Evolutionary conservation across 1,140 invertebrate genomes (phyloP).

Genomic region (Steinernema feltiae): DNA sequence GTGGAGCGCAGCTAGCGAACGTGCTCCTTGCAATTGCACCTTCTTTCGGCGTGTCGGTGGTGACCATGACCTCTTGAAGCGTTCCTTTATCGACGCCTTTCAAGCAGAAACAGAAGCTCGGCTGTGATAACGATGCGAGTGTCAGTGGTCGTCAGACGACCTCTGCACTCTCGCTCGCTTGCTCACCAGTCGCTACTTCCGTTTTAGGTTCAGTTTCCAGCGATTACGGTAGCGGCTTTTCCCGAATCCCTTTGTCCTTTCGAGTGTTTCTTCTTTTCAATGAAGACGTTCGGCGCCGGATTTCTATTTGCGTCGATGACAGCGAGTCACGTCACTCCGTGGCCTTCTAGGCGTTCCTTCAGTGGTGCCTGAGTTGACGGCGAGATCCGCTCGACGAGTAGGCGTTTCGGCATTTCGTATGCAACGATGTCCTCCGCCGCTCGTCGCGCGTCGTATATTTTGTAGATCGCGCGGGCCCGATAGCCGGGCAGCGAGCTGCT

Average conservation of each 20-base stretch:
- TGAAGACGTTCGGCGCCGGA: background rate
- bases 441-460: background rate
- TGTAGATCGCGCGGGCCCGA: background rate
- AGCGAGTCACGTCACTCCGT: background rate
- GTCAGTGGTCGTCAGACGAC: no score
- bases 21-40: background rate
- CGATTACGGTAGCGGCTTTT: no score
- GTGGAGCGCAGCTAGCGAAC: background rate
- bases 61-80: background rate
- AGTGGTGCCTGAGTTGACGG: background rate
- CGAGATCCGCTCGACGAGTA: background rate
- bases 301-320: background rate
- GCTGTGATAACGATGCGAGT: conserved; percentile 9
- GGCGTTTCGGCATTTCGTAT: conserved; percentile 8
- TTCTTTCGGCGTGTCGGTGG: background rate
- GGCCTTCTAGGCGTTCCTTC: background rate
- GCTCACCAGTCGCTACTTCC: no score
- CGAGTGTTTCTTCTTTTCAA: no score
- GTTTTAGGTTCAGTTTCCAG: no score
- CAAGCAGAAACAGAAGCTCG: background rate
- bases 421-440: conserved; percentile 2
- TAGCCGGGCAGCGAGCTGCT: background rate
- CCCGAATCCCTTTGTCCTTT: no score
- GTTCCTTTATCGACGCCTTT: background rate
- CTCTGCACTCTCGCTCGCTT: no score